Evolutionary conservation across 2,113 vertebrate species (phyloP).

Genomic region (Danionella cerebrum): DNA sequence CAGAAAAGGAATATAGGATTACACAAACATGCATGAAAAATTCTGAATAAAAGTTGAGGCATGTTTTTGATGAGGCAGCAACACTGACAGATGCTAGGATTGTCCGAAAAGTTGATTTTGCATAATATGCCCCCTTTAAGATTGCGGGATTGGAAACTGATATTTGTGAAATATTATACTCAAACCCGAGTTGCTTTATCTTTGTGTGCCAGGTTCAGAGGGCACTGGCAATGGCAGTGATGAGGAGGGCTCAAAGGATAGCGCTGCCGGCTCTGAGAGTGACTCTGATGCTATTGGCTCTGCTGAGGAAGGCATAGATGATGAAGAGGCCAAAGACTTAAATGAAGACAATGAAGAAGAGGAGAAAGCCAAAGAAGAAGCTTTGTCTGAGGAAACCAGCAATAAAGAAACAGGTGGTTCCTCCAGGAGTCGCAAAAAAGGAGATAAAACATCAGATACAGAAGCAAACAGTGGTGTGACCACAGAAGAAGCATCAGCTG

Average conservation of each 20-base stretch:
- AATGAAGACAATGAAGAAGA: slow-evolving; percentile 67
- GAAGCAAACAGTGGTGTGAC: slow-evolving; percentile 47
- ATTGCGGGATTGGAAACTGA: too few species aligned
- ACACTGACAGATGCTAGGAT: too few species aligned
- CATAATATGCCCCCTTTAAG: too few species aligned
- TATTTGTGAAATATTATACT: too few species aligned
- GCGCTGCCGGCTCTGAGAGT: slow-evolving; percentile 81
- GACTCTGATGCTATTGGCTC: slow-evolving; percentile 79
- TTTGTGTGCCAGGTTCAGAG: slow-evolving; percentile 76
- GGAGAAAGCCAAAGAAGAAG: slow-evolving; percentile 56
- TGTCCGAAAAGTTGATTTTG: too few species aligned
- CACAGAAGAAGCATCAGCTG: slow-evolving; percentile 71
- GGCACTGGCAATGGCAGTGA: slow-evolving; percentile 91
- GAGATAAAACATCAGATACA: slow-evolving; percentile 63
- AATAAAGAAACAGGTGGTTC: slow-evolving; percentile 63
- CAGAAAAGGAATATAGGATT: too few species aligned
- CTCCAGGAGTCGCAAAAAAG: slow-evolving; percentile 55
- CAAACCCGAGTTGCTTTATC: neutral
- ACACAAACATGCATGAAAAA: too few species aligned
- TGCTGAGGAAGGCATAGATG: slow-evolving; percentile 68
- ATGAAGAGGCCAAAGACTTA: slow-evolving; percentile 64
- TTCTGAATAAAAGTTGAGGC: too few species aligned
- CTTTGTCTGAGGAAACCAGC: slow-evolving; percentile 70
- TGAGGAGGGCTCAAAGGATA: slow-evolving; percentile 87
- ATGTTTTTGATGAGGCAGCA: too few species aligned